Percentiles rank a stretch among this genome's conserved stretches.
Evolutionary conservation across 2,888 invertebrate species (phyloP).

Genomic region (Thera obeliscata): DNA sequence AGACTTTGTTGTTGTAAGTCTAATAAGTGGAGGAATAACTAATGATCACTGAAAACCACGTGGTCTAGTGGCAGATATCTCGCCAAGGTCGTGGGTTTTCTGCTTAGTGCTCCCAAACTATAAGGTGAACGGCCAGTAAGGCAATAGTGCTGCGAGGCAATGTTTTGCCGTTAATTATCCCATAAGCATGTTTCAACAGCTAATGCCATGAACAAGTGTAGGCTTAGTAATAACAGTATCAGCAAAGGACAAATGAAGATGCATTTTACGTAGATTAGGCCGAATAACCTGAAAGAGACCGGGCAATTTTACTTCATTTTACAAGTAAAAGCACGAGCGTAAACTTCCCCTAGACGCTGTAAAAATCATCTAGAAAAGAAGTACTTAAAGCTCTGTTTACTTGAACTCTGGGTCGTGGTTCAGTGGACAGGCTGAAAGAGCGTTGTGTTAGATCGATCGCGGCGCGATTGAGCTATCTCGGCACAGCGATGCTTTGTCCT

Average conservation of each 20-base stretch:
- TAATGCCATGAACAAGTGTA: too few relatives aligned
- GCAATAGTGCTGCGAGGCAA: too few relatives aligned
- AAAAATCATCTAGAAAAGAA: background rate
- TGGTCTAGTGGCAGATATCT: background rate
- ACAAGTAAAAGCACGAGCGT: background rate
- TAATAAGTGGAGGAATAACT: conserved; percentile 58
- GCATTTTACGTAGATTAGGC: too few relatives aligned
- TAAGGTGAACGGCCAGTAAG: too few relatives aligned
- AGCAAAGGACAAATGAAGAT: too few relatives aligned
- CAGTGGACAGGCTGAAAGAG: conserved; percentile 51
- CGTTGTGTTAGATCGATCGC: conserved; percentile 34
- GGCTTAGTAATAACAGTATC: too few relatives aligned
- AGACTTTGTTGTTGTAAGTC: conserved; percentile 54
- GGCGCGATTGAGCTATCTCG: conserved; percentile 53
- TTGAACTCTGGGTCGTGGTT: conserved; percentile 56
- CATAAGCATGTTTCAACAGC: too few relatives aligned
- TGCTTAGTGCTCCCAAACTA: too few relatives aligned
- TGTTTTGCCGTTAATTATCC: too few relatives aligned
- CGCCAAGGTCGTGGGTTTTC: background rate
- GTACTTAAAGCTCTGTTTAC: conserved; percentile 13
- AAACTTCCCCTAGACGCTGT: background rate
- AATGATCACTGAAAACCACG: background rate
- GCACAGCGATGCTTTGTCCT: conserved; percentile 29
- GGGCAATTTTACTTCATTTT: too few relatives aligned
- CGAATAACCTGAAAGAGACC: too few relatives aligned